phyloP scores from a whole-genome alignment of 2,797 vertebrate genomes.

The Squalus acanthias region DNA sequence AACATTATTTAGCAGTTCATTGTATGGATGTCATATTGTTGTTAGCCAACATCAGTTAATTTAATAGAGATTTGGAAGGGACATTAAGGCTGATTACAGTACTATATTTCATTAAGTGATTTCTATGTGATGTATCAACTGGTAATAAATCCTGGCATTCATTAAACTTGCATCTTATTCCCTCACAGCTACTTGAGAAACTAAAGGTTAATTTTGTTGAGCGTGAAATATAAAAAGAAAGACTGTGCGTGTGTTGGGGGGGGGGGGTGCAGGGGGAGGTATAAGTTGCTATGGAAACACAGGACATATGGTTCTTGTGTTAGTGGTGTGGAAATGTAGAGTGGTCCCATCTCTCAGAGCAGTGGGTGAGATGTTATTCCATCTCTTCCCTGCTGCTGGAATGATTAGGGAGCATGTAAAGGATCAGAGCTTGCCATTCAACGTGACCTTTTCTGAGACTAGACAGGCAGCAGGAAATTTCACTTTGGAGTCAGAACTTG shows the following conservation, averaged over 20 bases:
- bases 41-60: not conserved
- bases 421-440: constrained; percentile 37
- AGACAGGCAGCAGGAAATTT: constrained; percentile 37
- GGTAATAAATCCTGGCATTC: constrained; percentile 28
- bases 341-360: constrained; percentile 37
- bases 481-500: constrained; percentile 35
- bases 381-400: constrained; percentile 37
- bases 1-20: not conserved
- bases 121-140: not conserved
- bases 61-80: not conserved
- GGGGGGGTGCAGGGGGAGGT: not conserved
- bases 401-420: constrained; percentile 37
- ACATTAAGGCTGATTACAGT: not conserved
- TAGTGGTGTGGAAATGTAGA: constrained; percentile 2
- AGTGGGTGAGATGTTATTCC: constrained; percentile 39
- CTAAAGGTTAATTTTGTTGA: constrained; percentile 8
- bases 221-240: not conserved
- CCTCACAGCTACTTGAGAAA: not conserved
- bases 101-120: constrained; percentile 29
- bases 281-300: constrained; percentile 1
- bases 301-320: not conserved
- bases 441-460: constrained; percentile 32
- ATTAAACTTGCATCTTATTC: not conserved
- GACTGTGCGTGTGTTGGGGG: too few species aligned
- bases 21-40: not conserved